Evolutionary conservation across 2,797 vertebrate species (phyloP), one percentile per base, ranked within the genome.

Genomic region (Okamejei kenojei): DNA sequence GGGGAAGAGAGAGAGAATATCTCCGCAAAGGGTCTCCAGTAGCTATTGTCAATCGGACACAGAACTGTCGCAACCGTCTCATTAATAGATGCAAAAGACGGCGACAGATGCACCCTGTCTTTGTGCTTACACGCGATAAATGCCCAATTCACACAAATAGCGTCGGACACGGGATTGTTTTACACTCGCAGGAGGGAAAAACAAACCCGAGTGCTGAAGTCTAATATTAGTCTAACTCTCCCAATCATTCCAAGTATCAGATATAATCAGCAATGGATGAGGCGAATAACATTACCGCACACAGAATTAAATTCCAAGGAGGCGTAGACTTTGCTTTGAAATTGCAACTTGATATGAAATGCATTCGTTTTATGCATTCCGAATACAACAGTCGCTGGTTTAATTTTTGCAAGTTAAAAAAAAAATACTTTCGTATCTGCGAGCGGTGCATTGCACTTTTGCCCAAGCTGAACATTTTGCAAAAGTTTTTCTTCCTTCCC

Each of bases 61-160:
- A 58, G 32, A 63, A 65, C 61, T 19, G 17, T 17, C 1, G 26
- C 26, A 77, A 32, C 74, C 74, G n/a, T 77, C 29, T 68, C 65
- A 68, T 68, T 17, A 17, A 65, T n/a, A 17, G 82, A 63, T 86
- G 38, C 45, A 81, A 81, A 81, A 81, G 82, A 58, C 82, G 58
- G 82, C 82, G 82, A 86, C 82, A 86, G 82, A 86, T 86, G 82
- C 29, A 5, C 61, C 58, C 82, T 63, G 26, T 19, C 58, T 86
- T 86, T 86, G 82, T 86, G 58, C 26, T n/a, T 86, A 15, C 5
- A 86, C 58, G 82, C 54, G 58, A 32, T 86, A 63, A 86, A 32
- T 19, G 58, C 26, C 61, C 58, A 86, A 63, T 86, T 84, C 81
- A 58, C 80, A 82, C 8, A 82, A 45, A 82, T 38, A 81, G 65